A percentile compares a stretch with the other conserved stretches of the same genome.
Conservation (phyloP, 2,113 vertebrate genomes). For the Toxotes jaculatrix region DNA sequence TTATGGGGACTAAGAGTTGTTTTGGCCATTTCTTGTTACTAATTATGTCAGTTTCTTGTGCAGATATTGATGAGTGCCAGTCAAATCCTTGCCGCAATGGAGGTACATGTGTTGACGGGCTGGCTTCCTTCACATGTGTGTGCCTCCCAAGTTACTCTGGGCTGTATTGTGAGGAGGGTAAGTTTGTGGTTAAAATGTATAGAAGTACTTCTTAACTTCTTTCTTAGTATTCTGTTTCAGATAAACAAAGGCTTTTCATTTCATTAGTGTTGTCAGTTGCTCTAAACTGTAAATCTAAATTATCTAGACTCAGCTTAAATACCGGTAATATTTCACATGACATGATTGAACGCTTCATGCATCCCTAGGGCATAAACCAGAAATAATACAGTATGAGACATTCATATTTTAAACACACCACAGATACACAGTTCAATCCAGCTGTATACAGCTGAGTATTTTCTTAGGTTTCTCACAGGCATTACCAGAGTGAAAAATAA, state of each 20-base stretch:
- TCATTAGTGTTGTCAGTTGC: not conserved
- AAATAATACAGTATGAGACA: not conserved
- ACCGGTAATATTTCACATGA: not conserved
- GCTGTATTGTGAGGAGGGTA: slow-evolving; percentile 94
- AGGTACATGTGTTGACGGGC: slow-evolving; percentile 91
- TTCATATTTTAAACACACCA: slow-evolving; percentile 3
- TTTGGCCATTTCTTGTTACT: not conserved
- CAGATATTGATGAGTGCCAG: slow-evolving; percentile 96
- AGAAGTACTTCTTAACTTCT: not conserved
- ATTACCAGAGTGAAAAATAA: not conserved
- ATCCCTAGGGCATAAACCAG: slow-evolving; percentile 1
- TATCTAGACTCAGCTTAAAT: not conserved
- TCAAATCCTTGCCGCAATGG: slow-evolving; percentile 95
- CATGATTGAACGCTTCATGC: slow-evolving; percentile 1
- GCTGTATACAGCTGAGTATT: not conserved
- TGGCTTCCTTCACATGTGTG: slow-evolving; percentile 90
- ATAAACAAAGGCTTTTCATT: not conserved
- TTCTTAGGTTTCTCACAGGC: not conserved
- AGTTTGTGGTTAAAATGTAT: slow-evolving; percentile 41
- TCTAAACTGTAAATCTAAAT: not conserved
- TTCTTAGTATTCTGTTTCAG: not conserved
- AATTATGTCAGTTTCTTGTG: slow-evolving; percentile 42
- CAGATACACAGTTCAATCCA: slow-evolving; percentile 9
- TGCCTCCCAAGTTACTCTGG: slow-evolving; percentile 96
- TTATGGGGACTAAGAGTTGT: not conserved